These are phyloP conservation scores for Aspiorhynchus laticeps DNA, from an alignment of 2,113 vertebrate species.

Conservation along the genomic window DNA sequence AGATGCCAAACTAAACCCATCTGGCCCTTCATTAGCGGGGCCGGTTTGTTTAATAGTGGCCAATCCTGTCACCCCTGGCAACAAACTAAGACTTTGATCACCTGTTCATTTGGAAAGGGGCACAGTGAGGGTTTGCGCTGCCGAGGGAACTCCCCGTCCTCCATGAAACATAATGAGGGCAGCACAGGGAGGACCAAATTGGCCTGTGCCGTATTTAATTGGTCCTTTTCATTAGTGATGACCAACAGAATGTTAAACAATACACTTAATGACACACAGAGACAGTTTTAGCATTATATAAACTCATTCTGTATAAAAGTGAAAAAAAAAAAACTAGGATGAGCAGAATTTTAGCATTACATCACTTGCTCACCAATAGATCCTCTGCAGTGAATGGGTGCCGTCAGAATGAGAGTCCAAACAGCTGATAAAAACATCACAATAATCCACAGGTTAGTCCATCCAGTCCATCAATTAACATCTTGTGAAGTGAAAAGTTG, in stretches of 20 bases:
- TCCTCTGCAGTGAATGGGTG: not conserved
- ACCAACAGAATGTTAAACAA: not conserved
- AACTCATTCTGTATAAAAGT: no score
- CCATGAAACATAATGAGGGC: constrained; percentile 32
- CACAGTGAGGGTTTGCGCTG: constrained; percentile 7
- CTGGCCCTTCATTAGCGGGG: not conserved
- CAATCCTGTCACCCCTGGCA: constrained; percentile 25
- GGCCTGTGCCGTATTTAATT: not conserved
- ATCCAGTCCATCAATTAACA: not conserved
- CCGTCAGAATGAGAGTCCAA: not conserved
- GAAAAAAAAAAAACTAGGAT: no score
- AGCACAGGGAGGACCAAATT: not conserved
- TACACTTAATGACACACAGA: no score
- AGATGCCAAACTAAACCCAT: not conserved
- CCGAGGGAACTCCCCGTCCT: constrained; percentile 10
- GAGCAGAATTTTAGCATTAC: no score
- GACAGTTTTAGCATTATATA: not conserved
- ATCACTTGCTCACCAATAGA: no score
- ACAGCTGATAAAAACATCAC: not conserved
- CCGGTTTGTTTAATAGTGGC: constrained; percentile 1
- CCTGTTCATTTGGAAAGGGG: constrained; percentile 34
- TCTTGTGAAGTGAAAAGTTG: not conserved
- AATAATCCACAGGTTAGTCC: not conserved
- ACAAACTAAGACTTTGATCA: constrained; percentile 47
- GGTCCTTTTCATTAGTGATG: not conserved